Evolutionary conservation across 2,113 vertebrate genomes (phyloP).

Genomic region (Pavo muticus): DNA sequence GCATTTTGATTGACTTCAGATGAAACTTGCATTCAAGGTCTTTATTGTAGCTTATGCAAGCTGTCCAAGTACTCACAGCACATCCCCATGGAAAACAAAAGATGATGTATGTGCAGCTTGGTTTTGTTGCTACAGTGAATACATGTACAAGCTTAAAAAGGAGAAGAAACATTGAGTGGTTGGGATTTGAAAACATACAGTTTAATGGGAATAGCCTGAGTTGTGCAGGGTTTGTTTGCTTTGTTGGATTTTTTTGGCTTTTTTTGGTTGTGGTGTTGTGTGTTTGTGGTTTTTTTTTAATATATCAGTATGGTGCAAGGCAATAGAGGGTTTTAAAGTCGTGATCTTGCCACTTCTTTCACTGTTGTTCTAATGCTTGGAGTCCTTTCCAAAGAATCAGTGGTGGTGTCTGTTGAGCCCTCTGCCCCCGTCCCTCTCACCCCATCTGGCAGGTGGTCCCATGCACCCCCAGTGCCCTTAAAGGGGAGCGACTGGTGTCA

Average conservation of each 20-base stretch:
- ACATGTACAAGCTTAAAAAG: background rate
- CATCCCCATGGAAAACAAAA: background rate
- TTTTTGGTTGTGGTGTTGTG: no score
- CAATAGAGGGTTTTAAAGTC: background rate
- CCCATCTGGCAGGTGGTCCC: no score
- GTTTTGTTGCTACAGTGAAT: background rate
- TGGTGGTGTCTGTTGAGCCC: background rate
- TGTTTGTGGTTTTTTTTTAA: no score
- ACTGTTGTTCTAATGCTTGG: background rate
- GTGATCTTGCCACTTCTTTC: background rate
- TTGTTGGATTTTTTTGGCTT: no score
- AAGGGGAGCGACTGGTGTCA: accelerated
- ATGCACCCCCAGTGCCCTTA: no score
- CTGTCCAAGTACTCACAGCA: background rate
- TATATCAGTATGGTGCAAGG: background rate
- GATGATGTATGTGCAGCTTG: background rate
- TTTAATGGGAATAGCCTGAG: background rate
- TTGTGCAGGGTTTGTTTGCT: no score
- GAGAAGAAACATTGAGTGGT: background rate
- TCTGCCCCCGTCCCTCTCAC: background rate
- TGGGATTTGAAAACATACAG: background rate
- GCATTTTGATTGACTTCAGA: background rate
- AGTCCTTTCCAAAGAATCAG: background rate
- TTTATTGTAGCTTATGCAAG: background rate
- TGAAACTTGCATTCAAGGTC: background rate